Evolutionary conservation across 2,113 vertebrate genomes (phyloP), one percentile per base, ranked within the genome.

Genomic region (Bubo scandiacus): DNA sequence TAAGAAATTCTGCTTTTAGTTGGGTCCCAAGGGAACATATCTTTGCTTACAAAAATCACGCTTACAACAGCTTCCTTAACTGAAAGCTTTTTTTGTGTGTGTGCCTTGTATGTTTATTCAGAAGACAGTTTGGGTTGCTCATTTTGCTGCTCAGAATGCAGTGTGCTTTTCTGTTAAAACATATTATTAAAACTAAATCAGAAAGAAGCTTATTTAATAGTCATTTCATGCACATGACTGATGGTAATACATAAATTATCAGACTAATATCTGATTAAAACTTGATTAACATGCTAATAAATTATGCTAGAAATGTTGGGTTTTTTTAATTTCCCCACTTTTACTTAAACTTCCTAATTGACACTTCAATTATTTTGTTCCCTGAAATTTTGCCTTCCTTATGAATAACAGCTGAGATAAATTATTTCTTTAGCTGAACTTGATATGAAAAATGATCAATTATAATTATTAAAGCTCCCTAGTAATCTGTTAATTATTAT

Each of bases 331-430:
- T 88, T 92, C 85, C 77, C 74, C 93, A 70, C 67, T 92, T 93
- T 86, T 95, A 51, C 90, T 95, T 97, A 92, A 96, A 87, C 78
- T 79, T 95, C 74, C n/a, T 85, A 86, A 47, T 92, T 97, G 97
- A 97, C 93, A 96, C 88, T 95, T 97, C 91, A 95, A 90, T 96
- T 92, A 93, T 91, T 96, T 96, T 86, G 85, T 91, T 97, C 91
- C 91, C 80, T 91, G 91, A 81, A 95, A 84, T 88, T 97, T 96
- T 96, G 57, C 74, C 88, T 96, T 95, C 86, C 58, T 66, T 81
- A 57, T 95, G 88, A 95, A 88, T 94, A 97, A 94, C 81, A 94
- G 90, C 72, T 85, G 62, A 95, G 90, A 92, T 93, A 86, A 97
- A 91, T 96, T 92, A 96, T 96, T 88, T 91, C 82, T 96, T 92